A percentile compares a stretch with the other conserved stretches of the same genome.
phyloP scores from a whole-genome alignment of 2,797 vertebrate species.

The Picus viridis region DNA sequence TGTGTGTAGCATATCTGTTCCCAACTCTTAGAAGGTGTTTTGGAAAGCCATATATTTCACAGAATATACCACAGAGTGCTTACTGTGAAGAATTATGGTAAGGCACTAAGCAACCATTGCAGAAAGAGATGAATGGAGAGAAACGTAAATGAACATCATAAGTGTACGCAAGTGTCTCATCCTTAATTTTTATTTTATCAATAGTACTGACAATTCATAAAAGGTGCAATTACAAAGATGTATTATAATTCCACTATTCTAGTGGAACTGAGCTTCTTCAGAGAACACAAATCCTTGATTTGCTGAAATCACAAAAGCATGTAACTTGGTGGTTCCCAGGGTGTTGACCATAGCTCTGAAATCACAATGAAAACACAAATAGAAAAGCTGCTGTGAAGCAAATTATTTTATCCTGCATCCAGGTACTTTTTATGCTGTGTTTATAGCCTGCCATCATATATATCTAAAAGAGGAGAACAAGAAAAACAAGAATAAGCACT shows the following conservation, averaged over 20 bases:
- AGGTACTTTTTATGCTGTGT: neutral
- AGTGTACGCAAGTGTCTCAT: neutral
- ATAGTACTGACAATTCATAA: neutral
- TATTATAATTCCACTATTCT: neutral
- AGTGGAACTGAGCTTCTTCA: neutral
- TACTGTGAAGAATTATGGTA: neutral
- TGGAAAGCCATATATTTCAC: neutral
- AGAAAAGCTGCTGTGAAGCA: neutral
- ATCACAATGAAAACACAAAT: neutral
- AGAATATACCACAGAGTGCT: neutral
- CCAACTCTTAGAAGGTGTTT: neutral
- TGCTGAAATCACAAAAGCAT: neutral
- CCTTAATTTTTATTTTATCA: slow-evolving; percentile 24
- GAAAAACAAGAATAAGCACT: neutral
- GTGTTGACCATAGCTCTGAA: neutral
- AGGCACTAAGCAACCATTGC: neutral
- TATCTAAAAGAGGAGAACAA: neutral
- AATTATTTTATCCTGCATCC: neutral
- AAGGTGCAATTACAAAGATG: neutral
- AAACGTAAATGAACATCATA: neutral
- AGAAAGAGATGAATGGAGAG: neutral
- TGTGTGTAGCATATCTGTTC: neutral
- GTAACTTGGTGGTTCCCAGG: neutral
- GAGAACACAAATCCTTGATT: neutral
- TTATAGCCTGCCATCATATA: neutral